Evolutionary conservation across 2,113 vertebrate species (phyloP), one percentile per base, ranked within the genome.

Genomic region (Carollia perspicillata): DNA sequence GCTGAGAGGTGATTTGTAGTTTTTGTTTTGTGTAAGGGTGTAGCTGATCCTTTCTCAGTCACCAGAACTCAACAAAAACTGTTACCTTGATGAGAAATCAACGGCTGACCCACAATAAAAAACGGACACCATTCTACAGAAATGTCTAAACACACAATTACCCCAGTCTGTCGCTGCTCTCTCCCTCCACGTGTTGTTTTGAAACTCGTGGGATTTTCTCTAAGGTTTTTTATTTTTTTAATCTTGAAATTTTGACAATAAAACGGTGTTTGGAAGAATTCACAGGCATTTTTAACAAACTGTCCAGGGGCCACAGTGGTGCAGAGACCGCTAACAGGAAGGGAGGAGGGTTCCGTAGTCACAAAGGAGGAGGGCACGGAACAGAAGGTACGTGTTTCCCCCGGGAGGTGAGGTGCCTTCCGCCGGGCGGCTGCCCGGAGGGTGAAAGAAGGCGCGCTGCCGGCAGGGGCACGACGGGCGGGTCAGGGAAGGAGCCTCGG

Each of bases 81-180:
- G 55, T 90, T 96, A 95, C 42, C 84, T 90, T 74, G 60, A 92
- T 93, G 93, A 96, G 94, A 94, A 97, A 91, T 90, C 55, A 89
- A 96, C 69, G 94, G 92, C 63, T 93, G 93, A 96, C 85, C 55
- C 86, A 60, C 80, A 35, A 90, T 94, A 35, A 47, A 89, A 53
- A 77, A 85, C 22, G 42, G 88, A 94, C 80, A 18, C 20, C 89
- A 96, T 84, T 93, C 91, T 72, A 97, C 96, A 96, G 51, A 74
- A 40, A 42, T 2, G 40, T 84, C 49, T 6, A 89, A 91, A 94
- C 85, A 75, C 74, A 87, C 93, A 97, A 93, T 94, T 93, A 98
- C 65, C 65, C 72, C 35, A 37, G 89, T 71, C 88, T 94, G 42
- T 53, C n/a, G 47, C 42, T 89, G 35, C 30, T 58, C 51, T 71